These are phyloP conservation scores for Dryas iulia DNA, from an alignment of 1,140 invertebrate genomes.

Conservation along the genomic window DNA sequence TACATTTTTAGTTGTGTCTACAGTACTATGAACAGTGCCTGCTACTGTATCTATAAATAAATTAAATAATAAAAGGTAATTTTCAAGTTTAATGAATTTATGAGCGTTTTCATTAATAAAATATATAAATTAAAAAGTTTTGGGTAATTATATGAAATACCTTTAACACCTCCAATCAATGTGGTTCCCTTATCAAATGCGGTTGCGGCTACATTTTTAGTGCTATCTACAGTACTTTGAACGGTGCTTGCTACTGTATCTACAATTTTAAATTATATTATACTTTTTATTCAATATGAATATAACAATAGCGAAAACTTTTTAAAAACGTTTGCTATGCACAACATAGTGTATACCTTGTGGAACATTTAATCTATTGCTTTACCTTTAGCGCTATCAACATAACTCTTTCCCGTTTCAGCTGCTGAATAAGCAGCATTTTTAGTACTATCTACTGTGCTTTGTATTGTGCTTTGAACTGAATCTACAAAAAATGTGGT, in stretches of 20 bases:
- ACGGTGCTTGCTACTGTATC: constrained; percentile 40
- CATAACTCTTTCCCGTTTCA: constrained; percentile 58
- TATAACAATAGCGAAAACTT: background rate
- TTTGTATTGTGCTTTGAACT: constrained; percentile 44
- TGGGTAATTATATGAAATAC: constrained; percentile 33
- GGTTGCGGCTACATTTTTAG: constrained; percentile 31
- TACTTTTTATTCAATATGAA: background rate
- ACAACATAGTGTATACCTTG: too few species aligned
- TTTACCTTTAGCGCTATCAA: background rate
- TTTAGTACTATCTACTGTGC: constrained; percentile 63
- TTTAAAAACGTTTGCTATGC: too few species aligned
- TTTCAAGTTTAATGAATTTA: background rate
- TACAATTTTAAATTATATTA: constrained; percentile 19
- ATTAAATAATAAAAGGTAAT: background rate
- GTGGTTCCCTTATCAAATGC: constrained; percentile 41
- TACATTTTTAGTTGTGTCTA: constrained; percentile 54
- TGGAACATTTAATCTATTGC: too few species aligned
- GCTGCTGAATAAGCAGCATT: constrained; percentile 52
- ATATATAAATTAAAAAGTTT: too few species aligned
- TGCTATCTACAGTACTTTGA: constrained; percentile 32
- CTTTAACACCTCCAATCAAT: constrained; percentile 53
- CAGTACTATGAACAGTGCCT: constrained; percentile 43
- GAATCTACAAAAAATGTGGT: constrained; percentile 58
- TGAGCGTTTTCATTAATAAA: background rate
- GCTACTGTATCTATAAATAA: constrained; percentile 50